Base-by-base conservation (phyloP, 2,888 invertebrate species). In the Xiphydria camelus region DNA sequence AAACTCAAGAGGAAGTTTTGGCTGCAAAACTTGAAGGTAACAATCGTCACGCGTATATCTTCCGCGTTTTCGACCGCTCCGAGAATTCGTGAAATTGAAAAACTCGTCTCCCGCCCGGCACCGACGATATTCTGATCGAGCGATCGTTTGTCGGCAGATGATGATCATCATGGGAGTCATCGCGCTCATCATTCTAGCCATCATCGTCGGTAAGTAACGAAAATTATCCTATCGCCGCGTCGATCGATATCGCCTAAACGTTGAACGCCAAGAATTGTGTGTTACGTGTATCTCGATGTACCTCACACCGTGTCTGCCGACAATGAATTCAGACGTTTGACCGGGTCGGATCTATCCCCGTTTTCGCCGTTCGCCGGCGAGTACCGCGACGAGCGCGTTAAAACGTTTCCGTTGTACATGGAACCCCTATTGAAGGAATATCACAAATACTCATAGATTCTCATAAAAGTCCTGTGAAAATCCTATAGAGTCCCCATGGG, bases 1-100 rank as follows among this genome's bases (percentile, higher is more conserved):
- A 94, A 94, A 80, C 83, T 96, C 61, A 96, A 96, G 79, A 83
- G 94, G 74, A 96, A 96, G 79, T 95, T 93, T 76, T 96, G 95
- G 95, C 89, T 94, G 88, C 94, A 95, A 79, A 96, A 96, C 79
- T 82, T 95, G 77, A 96, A 96, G 83, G 79, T 80, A 61, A 21
- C 15, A 22, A 20, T 37, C 10, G 6, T 15, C 9, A n/a, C 7
- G 17, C n/a, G n/a, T n/a, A n/a, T n/a, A n/a, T n/a, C n/a, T n/a
- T n/a, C n/a, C n/a, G n/a, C n/a, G 4, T 6, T 9, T 14, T 12
- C n/a, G 6, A n/a, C n/a, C n/a, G n/a, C n/a, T n/a, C n/a, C n/a
- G n/a, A n/a, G 6, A 36, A 36, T 7, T 38, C 19, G 31, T 33
- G 9, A 20, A 32, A 15, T 17, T 45, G 12, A 36, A 39, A 45